Percentiles rank a stretch among this genome's conserved stretches.
Evolutionary conservation across 1,140 invertebrate species (phyloP).

Genomic region (Drosophila setifemur): DNA sequence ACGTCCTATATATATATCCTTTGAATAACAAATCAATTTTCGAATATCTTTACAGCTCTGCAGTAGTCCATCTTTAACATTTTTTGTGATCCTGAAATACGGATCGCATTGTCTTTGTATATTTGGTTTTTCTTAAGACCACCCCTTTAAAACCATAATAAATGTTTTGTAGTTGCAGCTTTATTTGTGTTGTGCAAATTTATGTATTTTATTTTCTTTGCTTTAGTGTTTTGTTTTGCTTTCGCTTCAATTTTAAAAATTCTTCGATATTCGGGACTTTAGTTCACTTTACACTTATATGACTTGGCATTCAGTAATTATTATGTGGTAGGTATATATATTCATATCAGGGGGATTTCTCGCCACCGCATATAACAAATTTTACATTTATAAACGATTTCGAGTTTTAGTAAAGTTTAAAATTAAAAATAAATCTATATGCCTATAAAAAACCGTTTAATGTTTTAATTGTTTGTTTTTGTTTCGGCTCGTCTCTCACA

Average conservation of each 20-base stretch:
- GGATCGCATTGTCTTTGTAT: no score
- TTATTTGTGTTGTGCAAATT: slow-evolving; percentile 28
- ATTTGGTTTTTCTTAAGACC: slow-evolving; percentile 7
- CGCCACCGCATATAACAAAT: slow-evolving; percentile 14
- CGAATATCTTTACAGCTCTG: neutral
- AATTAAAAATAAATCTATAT: slow-evolving; percentile 42
- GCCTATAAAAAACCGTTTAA: slow-evolving; percentile 25
- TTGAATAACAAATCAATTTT: slow-evolving; percentile 18
- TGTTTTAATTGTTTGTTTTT: slow-evolving; percentile 25
- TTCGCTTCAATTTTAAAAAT: slow-evolving; percentile 43
- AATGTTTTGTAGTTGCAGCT: slow-evolving; percentile 20
- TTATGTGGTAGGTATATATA: slow-evolving; percentile 20
- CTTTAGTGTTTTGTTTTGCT: slow-evolving; percentile 22
- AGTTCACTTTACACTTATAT: slow-evolving; percentile 50
- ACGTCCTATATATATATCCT: slow-evolving; percentile 20
- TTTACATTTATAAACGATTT: slow-evolving; percentile 43
- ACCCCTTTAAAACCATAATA: slow-evolving; percentile 41
- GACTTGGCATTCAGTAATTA: slow-evolving; percentile 55
- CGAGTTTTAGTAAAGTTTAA: slow-evolving; percentile 42
- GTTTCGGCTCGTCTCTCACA: slow-evolving; percentile 8
- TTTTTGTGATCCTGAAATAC: slow-evolving; percentile 15
- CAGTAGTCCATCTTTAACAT: slow-evolving; percentile 36
- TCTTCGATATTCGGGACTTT: slow-evolving; percentile 52
- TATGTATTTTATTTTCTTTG: slow-evolving; percentile 29
- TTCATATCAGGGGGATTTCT: slow-evolving; percentile 1